Conservation (phyloP, 1,140 invertebrate genomes). For the Leptinotarsa undecemlineata region DNA sequence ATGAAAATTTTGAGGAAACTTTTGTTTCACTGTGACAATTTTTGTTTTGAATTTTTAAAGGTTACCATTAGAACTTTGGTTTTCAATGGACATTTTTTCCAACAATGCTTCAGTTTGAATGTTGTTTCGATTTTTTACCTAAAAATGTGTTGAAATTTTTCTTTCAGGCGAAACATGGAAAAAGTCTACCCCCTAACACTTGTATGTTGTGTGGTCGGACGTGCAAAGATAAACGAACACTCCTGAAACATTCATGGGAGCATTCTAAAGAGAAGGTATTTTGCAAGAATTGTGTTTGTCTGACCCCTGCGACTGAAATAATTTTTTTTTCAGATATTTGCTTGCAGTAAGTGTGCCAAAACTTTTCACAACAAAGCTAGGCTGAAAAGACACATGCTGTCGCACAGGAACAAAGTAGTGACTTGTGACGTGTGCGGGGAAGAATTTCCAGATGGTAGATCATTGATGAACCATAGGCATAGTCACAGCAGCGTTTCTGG, state of each 20-base stretch:
- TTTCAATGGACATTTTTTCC: neutral
- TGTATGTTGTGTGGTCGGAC: slow-evolving; percentile 65
- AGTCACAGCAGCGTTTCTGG: slow-evolving; percentile 61
- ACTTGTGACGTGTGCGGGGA: slow-evolving; percentile 72
- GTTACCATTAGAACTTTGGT: neutral
- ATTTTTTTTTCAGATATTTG: slow-evolving; percentile 49
- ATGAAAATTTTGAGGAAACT: too few species aligned
- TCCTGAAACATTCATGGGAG: slow-evolving; percentile 70
- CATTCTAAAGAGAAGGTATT: slow-evolving; percentile 63
- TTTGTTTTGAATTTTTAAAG: neutral
- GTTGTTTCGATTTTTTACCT: neutral
- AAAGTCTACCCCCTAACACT: slow-evolving; percentile 63
- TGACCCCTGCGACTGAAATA: neutral
- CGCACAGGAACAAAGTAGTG: slow-evolving; percentile 71
- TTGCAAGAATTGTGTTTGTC: neutral
- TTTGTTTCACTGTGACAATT: too few species aligned
- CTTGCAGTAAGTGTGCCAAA: slow-evolving; percentile 67
- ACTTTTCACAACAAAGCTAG: slow-evolving; percentile 72
- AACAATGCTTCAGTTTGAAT: neutral
- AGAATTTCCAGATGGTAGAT: slow-evolving; percentile 70
- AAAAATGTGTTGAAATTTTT: neutral
- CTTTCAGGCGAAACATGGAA: slow-evolving; percentile 57
- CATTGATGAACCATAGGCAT: slow-evolving; percentile 71
- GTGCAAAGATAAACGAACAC: slow-evolving; percentile 69
- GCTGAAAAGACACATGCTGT: slow-evolving; percentile 67